Percentiles rank a stretch among this genome's conserved stretches.
Conservation (phyloP, 2,797 vertebrate species). For the Sphenodon punctatus region DNA sequence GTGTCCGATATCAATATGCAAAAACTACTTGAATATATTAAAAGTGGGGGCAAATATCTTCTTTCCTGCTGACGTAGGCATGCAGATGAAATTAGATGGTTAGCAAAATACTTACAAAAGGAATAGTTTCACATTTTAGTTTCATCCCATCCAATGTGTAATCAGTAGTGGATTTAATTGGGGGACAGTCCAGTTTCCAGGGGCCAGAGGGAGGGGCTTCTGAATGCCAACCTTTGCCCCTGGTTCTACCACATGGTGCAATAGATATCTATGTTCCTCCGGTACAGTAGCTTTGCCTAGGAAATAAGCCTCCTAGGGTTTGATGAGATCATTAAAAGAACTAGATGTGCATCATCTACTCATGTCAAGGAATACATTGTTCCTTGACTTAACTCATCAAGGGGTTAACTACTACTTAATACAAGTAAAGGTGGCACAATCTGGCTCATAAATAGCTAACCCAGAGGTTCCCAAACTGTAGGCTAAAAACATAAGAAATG, state of each 20-base stretch:
- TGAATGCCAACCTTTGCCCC: no score
- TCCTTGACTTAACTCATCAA: neutral
- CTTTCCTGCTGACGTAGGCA: constrained; percentile 60
- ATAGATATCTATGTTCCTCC: neutral
- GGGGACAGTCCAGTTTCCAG: no score
- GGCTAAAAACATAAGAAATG: no score
- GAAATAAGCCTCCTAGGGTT: constrained; percentile 17
- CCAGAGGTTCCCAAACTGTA: no score
- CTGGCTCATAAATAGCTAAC: no score
- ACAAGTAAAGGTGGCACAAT: no score
- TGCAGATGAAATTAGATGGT: constrained; percentile 46
- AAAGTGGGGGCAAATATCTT: constrained; percentile 45
- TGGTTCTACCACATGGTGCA: no score
- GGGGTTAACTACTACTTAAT: no score
- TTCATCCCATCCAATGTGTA: constrained; percentile 42
- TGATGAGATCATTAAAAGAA: constrained; percentile 6
- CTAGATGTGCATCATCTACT: neutral
- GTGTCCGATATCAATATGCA: neutral
- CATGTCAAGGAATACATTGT: neutral
- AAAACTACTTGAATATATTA: constrained; percentile 41
- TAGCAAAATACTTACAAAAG: constrained; percentile 34
- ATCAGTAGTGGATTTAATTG: no score
- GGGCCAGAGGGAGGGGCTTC: no score
- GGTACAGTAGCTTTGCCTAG: neutral
- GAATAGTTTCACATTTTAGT: constrained; percentile 42